Base-by-base conservation (phyloP, 2,113 vertebrate species). In the Okapia johnstoni region DNA sequence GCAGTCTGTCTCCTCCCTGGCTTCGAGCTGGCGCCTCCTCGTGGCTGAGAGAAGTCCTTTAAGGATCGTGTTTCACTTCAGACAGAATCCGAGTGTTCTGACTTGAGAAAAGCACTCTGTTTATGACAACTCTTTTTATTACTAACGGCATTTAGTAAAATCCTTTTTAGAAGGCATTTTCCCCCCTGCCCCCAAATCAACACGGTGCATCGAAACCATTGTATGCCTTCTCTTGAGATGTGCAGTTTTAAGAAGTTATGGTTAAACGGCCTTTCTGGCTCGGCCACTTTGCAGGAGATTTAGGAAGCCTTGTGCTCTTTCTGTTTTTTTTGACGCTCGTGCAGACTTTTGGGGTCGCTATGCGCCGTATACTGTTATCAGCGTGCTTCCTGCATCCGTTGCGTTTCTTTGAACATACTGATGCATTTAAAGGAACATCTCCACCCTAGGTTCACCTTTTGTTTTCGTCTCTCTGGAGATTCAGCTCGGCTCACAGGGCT, bases 221-320 rank as follows among this genome's bases (percentile, higher is more conserved):
- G 79, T 98, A 97, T 98, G 98, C 98, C 98, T 99, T 98, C 48
- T 98, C 96, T 98, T 91, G 90, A 98, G 96, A 93, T 93, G 25
- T 97, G 77, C 30, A 25, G 17, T 83, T 96, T 77, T 92, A 3
- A 93, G 61, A 96, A 40, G 77, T 94, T 93, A 40, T 4, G 83
- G 33, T 73, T 52, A 55, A 84, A 50, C 0, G 36, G 88, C 83
- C 94, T 85, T 93, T 80, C 95, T 91, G n/a, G n/a, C 98, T 92
- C 80, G 97, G 26, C 83, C 97, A 85, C 93, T 96, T 97, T 98
- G 83, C 95, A 89, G 2, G 17, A 97, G 86, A 96, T 96, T 95
- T 95, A 88, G 98, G 88, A 98, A 95, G 96, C 97, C 97, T 97
- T 97, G 88, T 63, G 36, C 84, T 94, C 83, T 94, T n/a, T 79